Conservation (phyloP, 1,140 invertebrate species). For the Diorhabda carinulata region DNA sequence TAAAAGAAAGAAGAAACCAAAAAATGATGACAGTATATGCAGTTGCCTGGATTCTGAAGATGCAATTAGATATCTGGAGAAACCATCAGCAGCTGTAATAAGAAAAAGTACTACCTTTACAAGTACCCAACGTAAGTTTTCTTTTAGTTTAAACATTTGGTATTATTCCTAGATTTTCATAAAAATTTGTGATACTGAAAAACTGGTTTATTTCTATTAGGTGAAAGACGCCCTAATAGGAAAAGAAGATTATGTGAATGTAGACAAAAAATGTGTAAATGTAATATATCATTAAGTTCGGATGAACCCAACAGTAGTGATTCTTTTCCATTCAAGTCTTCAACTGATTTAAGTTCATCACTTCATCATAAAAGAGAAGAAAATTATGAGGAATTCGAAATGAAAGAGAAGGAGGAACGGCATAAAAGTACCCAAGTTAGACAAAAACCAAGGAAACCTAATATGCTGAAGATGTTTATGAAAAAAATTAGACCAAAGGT, state of each 20-base stretch:
- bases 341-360: too few species aligned
- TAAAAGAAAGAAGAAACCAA: background rate
- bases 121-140: background rate
- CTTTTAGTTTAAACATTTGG: background rate
- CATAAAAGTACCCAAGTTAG: too few species aligned
- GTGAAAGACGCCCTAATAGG: too few species aligned
- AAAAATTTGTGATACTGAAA: too few species aligned
- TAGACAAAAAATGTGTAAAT: background rate
- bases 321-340: background rate
- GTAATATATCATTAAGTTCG: background rate
- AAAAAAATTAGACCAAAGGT: conserved; percentile 11
- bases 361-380: too few species aligned
- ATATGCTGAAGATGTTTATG: conserved; percentile 12
- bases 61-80: conserved; percentile 10
- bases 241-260: background rate
- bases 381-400: background rate
- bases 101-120: background rate
- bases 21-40: background rate
- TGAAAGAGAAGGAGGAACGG: background rate
- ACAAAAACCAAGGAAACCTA: conserved; percentile 1
- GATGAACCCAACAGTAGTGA: background rate
- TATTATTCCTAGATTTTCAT: too few species aligned
- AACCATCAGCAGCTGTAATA: background rate
- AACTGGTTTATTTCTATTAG: too few species aligned
- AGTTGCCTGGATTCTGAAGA: conserved; percentile 1